These are phyloP conservation scores for Tenrec ecaudatus DNA, from an alignment of 2,113 vertebrate genomes.

Conservation along the genomic window DNA sequence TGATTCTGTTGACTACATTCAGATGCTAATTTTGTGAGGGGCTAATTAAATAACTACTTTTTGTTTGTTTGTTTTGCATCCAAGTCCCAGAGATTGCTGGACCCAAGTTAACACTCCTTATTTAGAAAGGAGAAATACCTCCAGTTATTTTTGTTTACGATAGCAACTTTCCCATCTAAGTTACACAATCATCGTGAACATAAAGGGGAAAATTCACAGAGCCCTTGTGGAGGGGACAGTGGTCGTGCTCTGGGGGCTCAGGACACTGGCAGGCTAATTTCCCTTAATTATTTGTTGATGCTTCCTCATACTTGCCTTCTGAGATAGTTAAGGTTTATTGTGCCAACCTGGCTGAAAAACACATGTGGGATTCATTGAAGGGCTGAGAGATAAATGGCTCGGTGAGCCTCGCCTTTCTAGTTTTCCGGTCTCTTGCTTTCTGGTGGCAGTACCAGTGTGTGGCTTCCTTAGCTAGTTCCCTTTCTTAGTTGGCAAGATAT, in stretches of 20 bases:
- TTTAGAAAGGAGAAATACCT: not conserved
- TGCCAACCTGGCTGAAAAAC: too few relatives aligned
- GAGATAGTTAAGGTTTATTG: too few relatives aligned
- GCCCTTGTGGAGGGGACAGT: not conserved
- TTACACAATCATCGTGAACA: not conserved
- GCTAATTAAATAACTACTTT: constrained; percentile 13
- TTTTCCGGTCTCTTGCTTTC: too few relatives aligned
- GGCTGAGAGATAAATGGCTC: too few relatives aligned
- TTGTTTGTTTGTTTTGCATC: not conserved
- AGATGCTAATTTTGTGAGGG: not conserved
- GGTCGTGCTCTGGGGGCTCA: not conserved
- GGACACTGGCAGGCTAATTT: too few relatives aligned
- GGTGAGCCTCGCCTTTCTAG: too few relatives aligned
- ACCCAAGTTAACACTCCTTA: not conserved
- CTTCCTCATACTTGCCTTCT: too few relatives aligned
- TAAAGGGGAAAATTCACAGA: not conserved
- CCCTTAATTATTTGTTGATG: not conserved
- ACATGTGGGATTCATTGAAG: too few relatives aligned
- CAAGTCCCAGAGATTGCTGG: not conserved
- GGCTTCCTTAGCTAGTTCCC: too few relatives aligned
- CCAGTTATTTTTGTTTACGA: not conserved
- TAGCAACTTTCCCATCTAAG: not conserved
- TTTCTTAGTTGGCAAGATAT: too few relatives aligned
- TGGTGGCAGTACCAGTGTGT: too few relatives aligned
- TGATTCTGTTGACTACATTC: not conserved